Conservation (phyloP, 2,797 vertebrate species). For the Falco peregrinus region DNA sequence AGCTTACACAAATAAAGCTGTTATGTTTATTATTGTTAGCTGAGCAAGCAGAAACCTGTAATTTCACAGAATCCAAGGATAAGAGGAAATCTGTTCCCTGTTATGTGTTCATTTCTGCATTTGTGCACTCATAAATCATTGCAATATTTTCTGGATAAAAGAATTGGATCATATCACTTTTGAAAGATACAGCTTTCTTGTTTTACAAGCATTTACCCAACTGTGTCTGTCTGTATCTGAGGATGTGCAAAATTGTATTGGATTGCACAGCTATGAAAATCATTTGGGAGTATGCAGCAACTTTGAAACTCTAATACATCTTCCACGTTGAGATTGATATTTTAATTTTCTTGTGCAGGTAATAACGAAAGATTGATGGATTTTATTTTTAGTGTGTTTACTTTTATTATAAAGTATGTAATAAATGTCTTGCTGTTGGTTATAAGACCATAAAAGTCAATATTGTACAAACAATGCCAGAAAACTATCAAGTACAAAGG, state of each 20-base stretch:
- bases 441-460: constrained; percentile 64
- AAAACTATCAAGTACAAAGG: constrained; percentile 18
- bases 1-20: not conserved
- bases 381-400: constrained; percentile 69
- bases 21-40: not conserved
- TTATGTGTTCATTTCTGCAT: not conserved
- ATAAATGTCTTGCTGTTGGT: constrained; percentile 61
- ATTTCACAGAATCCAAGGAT: not conserved
- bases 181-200: constrained; percentile 16
- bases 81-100: not conserved
- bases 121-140: not conserved
- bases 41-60: not conserved
- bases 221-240: not conserved
- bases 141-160: constrained; percentile 13
- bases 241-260: constrained; percentile 13
- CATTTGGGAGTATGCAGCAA: constrained; percentile 12
- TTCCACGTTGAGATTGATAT: constrained; percentile 65
- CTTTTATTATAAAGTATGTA: constrained; percentile 63
- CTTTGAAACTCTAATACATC: constrained; percentile 45
- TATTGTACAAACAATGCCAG: constrained; percentile 48
- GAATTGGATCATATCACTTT: not conserved
- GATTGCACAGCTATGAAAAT: constrained; percentile 32
- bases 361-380: constrained; percentile 73
- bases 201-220: constrained; percentile 29
- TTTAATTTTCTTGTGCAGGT: constrained; percentile 73